Evolutionary conservation across 1,140 invertebrate species (phyloP).

Genomic region (Sycobia sp.): DNA sequence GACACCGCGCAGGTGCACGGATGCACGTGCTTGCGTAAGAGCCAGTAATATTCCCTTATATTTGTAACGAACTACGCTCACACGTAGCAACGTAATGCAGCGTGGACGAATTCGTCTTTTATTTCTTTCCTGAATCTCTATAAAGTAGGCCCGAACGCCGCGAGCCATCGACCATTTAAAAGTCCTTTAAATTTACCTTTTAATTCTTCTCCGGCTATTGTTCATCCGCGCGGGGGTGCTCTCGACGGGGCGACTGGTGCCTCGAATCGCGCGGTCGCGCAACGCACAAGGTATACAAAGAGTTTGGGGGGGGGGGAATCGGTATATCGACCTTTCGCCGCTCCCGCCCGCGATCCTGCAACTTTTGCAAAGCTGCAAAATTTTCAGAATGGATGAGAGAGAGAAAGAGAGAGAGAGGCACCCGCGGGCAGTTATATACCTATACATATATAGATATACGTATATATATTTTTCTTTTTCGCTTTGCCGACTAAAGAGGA

Average conservation of each 20-base stretch:
- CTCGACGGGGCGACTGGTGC: too few species aligned
- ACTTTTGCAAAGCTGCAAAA: background rate
- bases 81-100: too few species aligned
- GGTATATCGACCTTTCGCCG: background rate
- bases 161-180: constrained; percentile 19
- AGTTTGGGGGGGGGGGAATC: background rate
- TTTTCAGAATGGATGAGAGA: constrained; percentile 17
- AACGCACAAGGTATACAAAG: too few species aligned
- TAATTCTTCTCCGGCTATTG: background rate
- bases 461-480: background rate
- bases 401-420: too few species aligned
- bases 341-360: background rate
- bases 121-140: too few species aligned
- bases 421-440: too few species aligned
- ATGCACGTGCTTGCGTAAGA: constrained; percentile 14
- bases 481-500: background rate
- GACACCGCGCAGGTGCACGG: constrained; percentile 17
- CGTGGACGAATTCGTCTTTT: too few species aligned
- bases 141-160: background rate
- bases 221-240: too few species aligned
- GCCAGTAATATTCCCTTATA: too few species aligned
- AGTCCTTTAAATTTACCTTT: constrained; percentile 4
- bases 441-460: too few species aligned
- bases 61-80: too few species aligned
- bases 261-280: too few species aligned